Evolutionary conservation across 1,140 invertebrate species (phyloP).

Genomic region (Drosophila micromelanica): DNA sequence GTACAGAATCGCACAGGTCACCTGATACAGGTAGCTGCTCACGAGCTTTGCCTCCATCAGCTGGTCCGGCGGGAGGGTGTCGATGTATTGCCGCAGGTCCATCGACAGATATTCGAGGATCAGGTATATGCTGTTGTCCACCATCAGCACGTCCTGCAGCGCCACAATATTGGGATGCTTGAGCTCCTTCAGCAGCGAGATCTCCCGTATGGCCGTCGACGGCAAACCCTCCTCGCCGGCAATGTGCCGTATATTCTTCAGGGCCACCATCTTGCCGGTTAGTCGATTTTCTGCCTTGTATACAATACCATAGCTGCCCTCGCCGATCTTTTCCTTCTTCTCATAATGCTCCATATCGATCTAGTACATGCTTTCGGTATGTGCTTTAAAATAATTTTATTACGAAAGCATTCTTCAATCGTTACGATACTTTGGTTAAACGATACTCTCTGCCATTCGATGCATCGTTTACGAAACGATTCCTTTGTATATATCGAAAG

Average conservation of each 20-base stretch:
- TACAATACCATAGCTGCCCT: conserved; percentile 19
- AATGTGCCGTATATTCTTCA: conserved; percentile 99
- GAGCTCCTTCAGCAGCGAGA: conserved; percentile 94
- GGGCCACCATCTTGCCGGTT: conserved; percentile 96
- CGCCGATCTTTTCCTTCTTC: conserved; percentile 10
- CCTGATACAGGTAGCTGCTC: conserved; percentile 88
- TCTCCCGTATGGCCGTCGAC: conserved; percentile 87
- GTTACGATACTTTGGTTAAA: not conserved
- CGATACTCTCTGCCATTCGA: not conserved
- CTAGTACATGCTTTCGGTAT: not conserved
- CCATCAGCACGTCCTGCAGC: conserved; percentile 94
- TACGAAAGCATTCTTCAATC: not conserved
- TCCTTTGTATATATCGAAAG: not conserved
- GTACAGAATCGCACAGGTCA: conserved; percentile 95
- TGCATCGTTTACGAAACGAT: not conserved
- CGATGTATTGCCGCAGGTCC: conserved; percentile 98
- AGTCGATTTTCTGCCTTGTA: conserved; percentile 88
- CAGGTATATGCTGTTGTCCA: conserved; percentile 87
- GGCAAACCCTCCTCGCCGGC: conserved; percentile 89
- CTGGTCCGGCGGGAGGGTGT: conserved; percentile 89
- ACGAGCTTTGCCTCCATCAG: conserved; percentile 68
- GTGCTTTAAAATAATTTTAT: not conserved
- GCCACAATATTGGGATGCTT: conserved; percentile 95
- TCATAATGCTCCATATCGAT: conserved; percentile 2
- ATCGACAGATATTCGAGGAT: conserved; percentile 95